Evolutionary conservation across 2,113 vertebrate genomes (phyloP), one percentile per base, ranked within the genome.

Genomic region (Scopus umbretta): DNA sequence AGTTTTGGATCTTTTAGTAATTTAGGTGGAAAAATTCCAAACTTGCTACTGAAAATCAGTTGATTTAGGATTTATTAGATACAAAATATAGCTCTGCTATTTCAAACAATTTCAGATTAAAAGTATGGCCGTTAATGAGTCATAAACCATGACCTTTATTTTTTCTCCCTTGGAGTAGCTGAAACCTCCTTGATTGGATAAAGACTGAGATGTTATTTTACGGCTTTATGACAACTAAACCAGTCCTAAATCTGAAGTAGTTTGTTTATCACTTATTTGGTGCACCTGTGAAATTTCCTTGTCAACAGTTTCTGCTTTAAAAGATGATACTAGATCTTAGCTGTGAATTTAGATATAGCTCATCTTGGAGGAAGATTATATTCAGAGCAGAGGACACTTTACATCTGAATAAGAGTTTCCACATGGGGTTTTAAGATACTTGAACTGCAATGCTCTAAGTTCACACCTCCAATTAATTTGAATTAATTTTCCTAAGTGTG

Each of bases 381-480:
- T 96, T 93, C 96, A 96, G 49, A 95, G 95, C 90, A 92, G 63
- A 97, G 96, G 90, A 93, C 94, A 92, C 96, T 97, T 96, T 96
- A 96, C 79, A 66, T 96, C 85, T 94, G 94, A 97, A 93, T 95
- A 97, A 97, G 96, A 95, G 96, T 96, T 97, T 97, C 84, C 94
- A 97, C 94, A 92, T 92, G 91, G 89, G 92, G 58, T 87, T 96
- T 97, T 94, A 94, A 92, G 96, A 95, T 91, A 88, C 94, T 97
- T 92, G 88, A 96, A 95, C 92, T 86, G 88, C 0, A 21, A 87
- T 94, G 90, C 92, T 97, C 70, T 62, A 94, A 96, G 95, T 94
- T 97, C 94, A 96, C 97, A 96, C 91, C 92, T 97, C 78, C 96
- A 96, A 96, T 96, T 97, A 97, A 96, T 97, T 92, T 96, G 92